phyloP scores from a whole-genome alignment of 2,113 vertebrate species.

The Serinus canaria region DNA sequence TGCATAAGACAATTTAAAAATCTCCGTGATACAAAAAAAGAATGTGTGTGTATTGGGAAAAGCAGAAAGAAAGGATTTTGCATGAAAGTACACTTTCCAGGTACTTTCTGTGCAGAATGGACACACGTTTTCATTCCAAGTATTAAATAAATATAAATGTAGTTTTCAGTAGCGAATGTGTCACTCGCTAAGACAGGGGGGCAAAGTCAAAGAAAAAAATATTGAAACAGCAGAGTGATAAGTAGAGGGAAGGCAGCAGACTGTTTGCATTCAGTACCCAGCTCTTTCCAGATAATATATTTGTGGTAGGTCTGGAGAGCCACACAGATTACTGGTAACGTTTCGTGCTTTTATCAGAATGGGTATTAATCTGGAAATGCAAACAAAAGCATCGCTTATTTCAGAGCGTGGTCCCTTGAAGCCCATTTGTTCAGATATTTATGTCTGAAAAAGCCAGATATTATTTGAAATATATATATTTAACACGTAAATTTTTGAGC shows the following conservation, averaged over 20 bases:
- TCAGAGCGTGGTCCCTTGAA: not conserved
- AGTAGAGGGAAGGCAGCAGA: slow-evolving; percentile 65
- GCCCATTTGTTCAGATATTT: not conserved
- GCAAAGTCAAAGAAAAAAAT: slow-evolving; percentile 57
- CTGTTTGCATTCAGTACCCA: slow-evolving; percentile 24
- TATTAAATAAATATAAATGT: slow-evolving; percentile 50
- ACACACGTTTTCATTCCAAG: slow-evolving; percentile 62
- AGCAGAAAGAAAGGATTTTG: slow-evolving; percentile 24
- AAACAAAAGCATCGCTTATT: not conserved
- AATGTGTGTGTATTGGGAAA: not conserved
- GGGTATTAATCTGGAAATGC: not conserved
- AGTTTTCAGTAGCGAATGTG: slow-evolving; percentile 53
- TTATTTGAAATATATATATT: not conserved
- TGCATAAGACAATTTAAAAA: slow-evolving; percentile 53
- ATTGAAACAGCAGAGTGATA: slow-evolving; percentile 61
- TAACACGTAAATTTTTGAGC: not conserved
- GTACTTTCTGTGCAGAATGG: slow-evolving; percentile 42
- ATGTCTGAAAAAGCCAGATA: not conserved
- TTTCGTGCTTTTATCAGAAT: not conserved
- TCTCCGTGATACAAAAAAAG: not conserved
- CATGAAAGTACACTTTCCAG: slow-evolving; percentile 47
- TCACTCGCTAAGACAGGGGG: not conserved
- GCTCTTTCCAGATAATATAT: slow-evolving; percentile 8
- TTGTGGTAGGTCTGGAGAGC: slow-evolving; percentile 7
- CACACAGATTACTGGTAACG: not conserved